Evolutionary conservation across 2,888 invertebrate species (phyloP), one percentile per base, ranked within the genome.

Genomic region (Cheiracanthium punctorium): DNA sequence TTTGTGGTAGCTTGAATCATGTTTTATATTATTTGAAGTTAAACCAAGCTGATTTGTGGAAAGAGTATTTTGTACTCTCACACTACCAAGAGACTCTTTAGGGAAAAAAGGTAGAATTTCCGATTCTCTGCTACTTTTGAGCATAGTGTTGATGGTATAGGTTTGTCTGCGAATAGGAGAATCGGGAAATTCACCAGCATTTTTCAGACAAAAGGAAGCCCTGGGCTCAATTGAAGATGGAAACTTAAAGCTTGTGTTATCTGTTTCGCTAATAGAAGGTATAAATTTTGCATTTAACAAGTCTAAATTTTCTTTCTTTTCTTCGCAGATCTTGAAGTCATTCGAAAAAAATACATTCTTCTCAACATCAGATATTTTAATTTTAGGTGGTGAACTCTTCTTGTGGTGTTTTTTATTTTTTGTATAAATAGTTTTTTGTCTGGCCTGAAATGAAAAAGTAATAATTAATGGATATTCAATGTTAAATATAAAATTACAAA

Each of bases 121-220:
- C 4, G 71, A 71, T 28, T 71, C 43, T 24, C 71, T n/a, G 14
- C 71, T 43, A 43, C 32, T 43, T 32, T 17, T 8, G 37, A 86
- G 30, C 75, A 86, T 75, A 10, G 28, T 37, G 24, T 86, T 80
- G 1, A 86, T 86, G 29, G 72, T 75, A 37, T 80, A 86, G 5
- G 86, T 86, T 33, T 86, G 86, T n/a, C 86, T 69, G 7, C 86
- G 37, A 20, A 86, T 48, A 8, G 80, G 80, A 10, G 80, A 80
- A 64, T 80, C 75, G 0, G 74, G n/a, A 30, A 80, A 43, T 43
- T 43, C 41, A 58, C 43, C 43, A 1, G 20, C 30, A 28, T 20
- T 29, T 32, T 64, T 30, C 32, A 77, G 28, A 10, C 41, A 58
- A 24, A 58, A 58, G 24, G 58, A 24, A 24, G 24, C 1, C 2